Conservation (phyloP, 2,797 vertebrate genomes). For the Stomatorhinus walkeri region DNA sequence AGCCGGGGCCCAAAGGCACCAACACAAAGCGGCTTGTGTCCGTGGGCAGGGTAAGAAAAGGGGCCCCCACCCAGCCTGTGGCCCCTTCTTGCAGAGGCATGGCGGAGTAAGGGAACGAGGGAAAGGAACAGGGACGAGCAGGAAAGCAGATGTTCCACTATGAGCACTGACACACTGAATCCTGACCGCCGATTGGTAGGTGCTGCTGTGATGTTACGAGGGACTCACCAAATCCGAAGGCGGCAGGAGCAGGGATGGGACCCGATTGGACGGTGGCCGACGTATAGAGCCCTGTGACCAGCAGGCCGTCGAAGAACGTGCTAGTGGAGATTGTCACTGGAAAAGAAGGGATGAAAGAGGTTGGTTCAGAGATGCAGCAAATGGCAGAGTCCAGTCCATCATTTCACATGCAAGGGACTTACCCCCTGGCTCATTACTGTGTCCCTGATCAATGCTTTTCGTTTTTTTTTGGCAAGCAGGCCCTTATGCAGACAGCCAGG, state of each 20-base stretch:
- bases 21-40: neutral
- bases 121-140: neutral
- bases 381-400: neutral
- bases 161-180: neutral
- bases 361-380: neutral
- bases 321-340: slow-evolving; percentile 93
- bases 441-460: neutral
- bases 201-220: neutral
- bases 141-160: neutral
- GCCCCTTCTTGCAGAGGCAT: neutral
- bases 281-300: slow-evolving; percentile 95
- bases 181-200: neutral
- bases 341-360: neutral
- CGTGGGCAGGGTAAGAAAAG: neutral
- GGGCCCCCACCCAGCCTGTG: neutral
- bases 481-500: neutral
- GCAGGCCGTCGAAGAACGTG: slow-evolving; percentile 87
- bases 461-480: neutral
- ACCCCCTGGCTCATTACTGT: neutral
- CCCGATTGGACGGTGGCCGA: slow-evolving; percentile 88
- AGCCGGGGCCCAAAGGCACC: neutral
- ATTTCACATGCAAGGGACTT: neutral
- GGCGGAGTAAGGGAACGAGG: neutral
- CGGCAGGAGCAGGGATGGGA: slow-evolving; percentile 80
- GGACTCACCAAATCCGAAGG: slow-evolving; percentile 91